These are phyloP conservation scores for Sinonovacula constricta DNA, from an alignment of 1,140 invertebrate species.

Conservation along the genomic window DNA sequence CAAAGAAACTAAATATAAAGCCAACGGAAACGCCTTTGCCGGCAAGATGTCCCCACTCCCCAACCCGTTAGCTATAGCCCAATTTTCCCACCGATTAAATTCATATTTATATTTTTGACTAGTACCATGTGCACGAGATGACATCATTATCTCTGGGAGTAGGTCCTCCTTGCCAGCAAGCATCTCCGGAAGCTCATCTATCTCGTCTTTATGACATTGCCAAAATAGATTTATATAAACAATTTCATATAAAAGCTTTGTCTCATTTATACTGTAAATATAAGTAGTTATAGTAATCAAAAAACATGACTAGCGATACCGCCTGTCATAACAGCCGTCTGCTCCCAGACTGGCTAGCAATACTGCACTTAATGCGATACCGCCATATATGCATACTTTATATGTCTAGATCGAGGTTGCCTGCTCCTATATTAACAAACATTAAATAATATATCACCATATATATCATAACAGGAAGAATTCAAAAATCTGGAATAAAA, in stretches of 20 bases:
- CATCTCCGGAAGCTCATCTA: no score
- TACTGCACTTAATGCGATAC: neutral
- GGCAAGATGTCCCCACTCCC: slow-evolving; percentile 25
- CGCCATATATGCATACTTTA: neutral
- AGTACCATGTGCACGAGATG: no score
- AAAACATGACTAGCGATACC: neutral
- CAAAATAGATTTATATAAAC: no score
- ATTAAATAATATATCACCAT: slow-evolving; percentile 19
- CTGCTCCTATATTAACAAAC: neutral
- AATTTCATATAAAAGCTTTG: slow-evolving; percentile 12
- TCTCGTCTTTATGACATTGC: no score
- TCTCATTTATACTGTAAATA: slow-evolving; percentile 14
- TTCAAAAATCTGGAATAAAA: slow-evolving; percentile 44
- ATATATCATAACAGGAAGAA: neutral
- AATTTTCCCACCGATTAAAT: slow-evolving; percentile 25
- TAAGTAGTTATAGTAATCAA: slow-evolving; percentile 6
- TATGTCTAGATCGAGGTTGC: neutral
- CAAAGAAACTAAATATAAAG: slow-evolving; percentile 31
- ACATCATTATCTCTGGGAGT: no score
- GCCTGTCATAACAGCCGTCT: slow-evolving; percentile 3
- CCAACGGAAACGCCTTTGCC: slow-evolving; percentile 9
- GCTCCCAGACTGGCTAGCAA: slow-evolving; percentile 8
- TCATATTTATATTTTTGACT: no score
- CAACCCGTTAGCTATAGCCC: slow-evolving; percentile 23
- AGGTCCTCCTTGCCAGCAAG: no score